Evolutionary conservation across 2,888 invertebrate genomes (phyloP).

Genomic region (Deilephila porcellus): DNA sequence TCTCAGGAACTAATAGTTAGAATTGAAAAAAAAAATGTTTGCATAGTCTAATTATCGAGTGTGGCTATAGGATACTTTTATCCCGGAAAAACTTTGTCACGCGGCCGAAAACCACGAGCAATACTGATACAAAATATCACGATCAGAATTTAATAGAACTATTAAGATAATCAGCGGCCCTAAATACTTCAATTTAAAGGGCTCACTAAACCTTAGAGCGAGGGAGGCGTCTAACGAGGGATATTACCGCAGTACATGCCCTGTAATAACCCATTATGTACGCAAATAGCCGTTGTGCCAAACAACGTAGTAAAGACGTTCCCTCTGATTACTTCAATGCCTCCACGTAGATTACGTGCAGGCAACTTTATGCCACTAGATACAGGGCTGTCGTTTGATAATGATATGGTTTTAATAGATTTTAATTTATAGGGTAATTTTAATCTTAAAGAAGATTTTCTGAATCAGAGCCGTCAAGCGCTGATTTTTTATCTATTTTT

Average conservation of each 20-base stretch:
- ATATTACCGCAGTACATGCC: background rate
- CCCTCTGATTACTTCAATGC: constrained; percentile 24
- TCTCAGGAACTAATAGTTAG: no score
- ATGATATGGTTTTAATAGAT: background rate
- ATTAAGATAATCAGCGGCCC: background rate
- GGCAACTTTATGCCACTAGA: background rate
- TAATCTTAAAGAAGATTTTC: no score
- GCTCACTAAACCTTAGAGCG: background rate
- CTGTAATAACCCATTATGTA: constrained; percentile 19
- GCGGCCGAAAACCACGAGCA: no score
- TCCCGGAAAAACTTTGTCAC: no score
- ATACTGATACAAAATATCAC: no score
- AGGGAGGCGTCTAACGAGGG: background rate
- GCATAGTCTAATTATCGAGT: no score
- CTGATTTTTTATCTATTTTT: no score
- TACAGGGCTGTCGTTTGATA: constrained; percentile 13
- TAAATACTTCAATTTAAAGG: background rate
- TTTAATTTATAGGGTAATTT: background rate
- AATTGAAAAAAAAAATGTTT: no score
- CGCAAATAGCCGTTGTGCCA: constrained; percentile 4
- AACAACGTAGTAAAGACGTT: constrained; percentile 26
- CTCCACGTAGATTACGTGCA: constrained; percentile 11
- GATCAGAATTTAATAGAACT: background rate
- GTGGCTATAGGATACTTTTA: no score
- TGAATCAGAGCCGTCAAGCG: no score